Evolutionary conservation across 2,797 vertebrate species (phyloP).

Genomic region (Anisognathus igniventris): DNA sequence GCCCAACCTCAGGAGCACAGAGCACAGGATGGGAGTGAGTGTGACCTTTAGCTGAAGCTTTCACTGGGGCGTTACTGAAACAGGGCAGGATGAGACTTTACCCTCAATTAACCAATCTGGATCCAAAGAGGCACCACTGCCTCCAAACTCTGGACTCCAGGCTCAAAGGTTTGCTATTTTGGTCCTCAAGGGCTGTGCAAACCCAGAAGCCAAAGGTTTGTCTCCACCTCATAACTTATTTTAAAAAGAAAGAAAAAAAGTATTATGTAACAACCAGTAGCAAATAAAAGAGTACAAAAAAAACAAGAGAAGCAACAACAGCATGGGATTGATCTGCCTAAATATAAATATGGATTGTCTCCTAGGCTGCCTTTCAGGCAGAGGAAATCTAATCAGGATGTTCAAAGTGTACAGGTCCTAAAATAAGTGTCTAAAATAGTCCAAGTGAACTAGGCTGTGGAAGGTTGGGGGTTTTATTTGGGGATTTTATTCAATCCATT

Average conservation of each 20-base stretch:
- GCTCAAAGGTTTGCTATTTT: background rate
- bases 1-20: background rate
- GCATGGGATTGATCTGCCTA: background rate
- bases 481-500: background rate
- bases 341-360: background rate
- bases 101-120: background rate
- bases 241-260: background rate
- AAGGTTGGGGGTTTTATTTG: background rate
- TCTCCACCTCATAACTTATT: background rate
- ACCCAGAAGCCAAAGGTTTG: background rate
- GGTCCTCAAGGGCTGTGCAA: background rate
- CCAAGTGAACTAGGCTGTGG: rapidly evolving
- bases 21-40: rapidly evolving
- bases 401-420: background rate
- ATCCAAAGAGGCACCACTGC: background rate
- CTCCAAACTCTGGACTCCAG: background rate
- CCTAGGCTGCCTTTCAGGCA: background rate
- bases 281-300: background rate
- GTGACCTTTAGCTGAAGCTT: background rate
- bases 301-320: background rate
- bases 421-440: background rate
- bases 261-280: background rate
- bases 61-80: background rate
- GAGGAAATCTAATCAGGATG: background rate
- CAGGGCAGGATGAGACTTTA: background rate